Evolutionary conservation across 1,140 invertebrate genomes (phyloP), one percentile per base, ranked within the genome.

Genomic region (Drosophila orosa): DNA sequence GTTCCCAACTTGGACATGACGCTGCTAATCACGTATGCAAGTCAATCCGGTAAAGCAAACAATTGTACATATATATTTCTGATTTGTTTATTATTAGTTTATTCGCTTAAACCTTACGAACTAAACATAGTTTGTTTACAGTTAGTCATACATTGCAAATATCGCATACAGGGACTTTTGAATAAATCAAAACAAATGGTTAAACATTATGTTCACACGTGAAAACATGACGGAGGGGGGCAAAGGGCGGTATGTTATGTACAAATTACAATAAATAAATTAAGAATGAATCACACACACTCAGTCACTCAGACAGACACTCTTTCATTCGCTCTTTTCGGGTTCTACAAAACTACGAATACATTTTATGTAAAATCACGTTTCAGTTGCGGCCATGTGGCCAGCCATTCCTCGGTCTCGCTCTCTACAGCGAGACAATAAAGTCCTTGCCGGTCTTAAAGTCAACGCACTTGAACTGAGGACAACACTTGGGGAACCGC

Each of bases 371-470:
- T 87, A 87, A 89, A 87, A 87, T 87, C 83, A 87, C 83, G 83
- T 80, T 87, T 76, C 48, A 67, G 62, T 60, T 59, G 54, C 56
- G 50, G 37, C 33, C 48, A 33, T 66, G 22, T 29, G 22, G 72
- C 56, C 39, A 31, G 66, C 35, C 37, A 42, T 17, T 35, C 29
- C 33, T 22, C n/a, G 12, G 15, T 15, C 17, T 47, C 33, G 25
- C 55, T 68, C 55, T 61, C 54, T 91, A 91, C 59, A 77, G 60
- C 33, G 90, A 91, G 56, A 91, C 80, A 27, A 91, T 68, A 31
- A 91, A 79, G 67, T 91, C 90, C 67, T 91, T 91, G 85, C 90
- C 90, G 66, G 90, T 91, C 65, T 91, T 91, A 15, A 91, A 91
- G 54, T 91, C 90, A 33, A 77, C 78, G 65, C 90, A 91, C 72